Evolutionary conservation across 2,888 invertebrate species (phyloP).

Genomic region (Cheiracanthium punctorium): DNA sequence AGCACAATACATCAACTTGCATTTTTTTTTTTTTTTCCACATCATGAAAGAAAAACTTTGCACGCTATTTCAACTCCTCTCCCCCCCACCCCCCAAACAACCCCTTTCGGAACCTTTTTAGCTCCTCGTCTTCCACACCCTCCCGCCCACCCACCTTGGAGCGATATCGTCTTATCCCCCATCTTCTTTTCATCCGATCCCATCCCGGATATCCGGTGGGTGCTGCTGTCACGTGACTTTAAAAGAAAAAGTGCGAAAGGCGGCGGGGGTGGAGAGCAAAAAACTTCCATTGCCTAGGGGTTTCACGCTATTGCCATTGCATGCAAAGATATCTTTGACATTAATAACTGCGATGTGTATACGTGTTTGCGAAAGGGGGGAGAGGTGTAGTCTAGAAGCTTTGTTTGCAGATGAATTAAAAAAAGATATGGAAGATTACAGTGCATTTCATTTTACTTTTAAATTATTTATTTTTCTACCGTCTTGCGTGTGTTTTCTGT

Average conservation of each 20-base stretch:
- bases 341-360: not conserved
- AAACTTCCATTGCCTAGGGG: not conserved
- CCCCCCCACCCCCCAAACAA: not conserved
- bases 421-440: not conserved
- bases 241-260: not conserved
- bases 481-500: not conserved
- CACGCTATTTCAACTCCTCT: not conserved
- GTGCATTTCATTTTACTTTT: not conserved
- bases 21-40: no score
- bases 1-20: no score
- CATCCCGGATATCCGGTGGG: conserved; percentile 6
- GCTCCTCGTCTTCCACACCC: not conserved
- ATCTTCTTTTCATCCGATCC: conserved; percentile 3
- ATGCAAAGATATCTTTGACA: not conserved
- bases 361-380: not conserved
- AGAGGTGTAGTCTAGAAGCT: no score
- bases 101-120: not conserved
- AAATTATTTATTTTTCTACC: not conserved
- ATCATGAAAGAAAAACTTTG: not conserved
- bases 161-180: not conserved
- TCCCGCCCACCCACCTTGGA: not conserved
- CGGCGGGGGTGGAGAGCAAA: not conserved
- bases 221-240: not conserved
- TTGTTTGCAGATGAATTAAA: not conserved
- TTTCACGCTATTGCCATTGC: not conserved